These are phyloP conservation scores for Sinhomidia bicolor DNA, from an alignment of 2,888 invertebrate genomes.

Conservation along the genomic window DNA sequence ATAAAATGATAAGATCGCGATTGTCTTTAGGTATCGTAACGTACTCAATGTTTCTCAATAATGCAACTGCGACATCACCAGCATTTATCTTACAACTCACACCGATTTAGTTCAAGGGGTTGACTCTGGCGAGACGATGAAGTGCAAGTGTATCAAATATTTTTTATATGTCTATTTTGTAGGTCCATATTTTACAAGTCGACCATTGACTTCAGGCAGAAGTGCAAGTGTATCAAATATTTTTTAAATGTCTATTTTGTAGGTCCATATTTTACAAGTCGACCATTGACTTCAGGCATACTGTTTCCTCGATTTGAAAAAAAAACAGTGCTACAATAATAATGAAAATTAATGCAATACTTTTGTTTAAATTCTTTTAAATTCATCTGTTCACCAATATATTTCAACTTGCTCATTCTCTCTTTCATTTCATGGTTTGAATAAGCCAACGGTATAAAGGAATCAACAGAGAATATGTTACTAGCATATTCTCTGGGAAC, in stretches of 20 bases:
- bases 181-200: not conserved
- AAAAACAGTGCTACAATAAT: not conserved
- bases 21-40: not conserved
- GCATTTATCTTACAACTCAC: not conserved
- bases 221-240: slow-evolving; percentile 39
- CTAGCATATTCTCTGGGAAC: no score
- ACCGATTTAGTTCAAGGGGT: slow-evolving; percentile 42
- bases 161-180: not conserved
- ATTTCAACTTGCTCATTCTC: no score
- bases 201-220: not conserved
- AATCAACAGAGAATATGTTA: no score
- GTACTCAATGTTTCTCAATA: not conserved
- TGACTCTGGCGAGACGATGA: slow-evolving; percentile 6
- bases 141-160: slow-evolving; percentile 39
- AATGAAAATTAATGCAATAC: no score
- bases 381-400: no score
- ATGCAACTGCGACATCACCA: not conserved
- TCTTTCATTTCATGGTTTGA: no score
- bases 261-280: not conserved
- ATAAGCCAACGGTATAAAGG: no score
- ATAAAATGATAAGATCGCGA: not conserved
- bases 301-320: not conserved
- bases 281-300: not conserved
- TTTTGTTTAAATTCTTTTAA: no score
- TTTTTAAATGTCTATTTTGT: not conserved